Conservation (phyloP, 2,113 vertebrate genomes). For the Grantiella picta region DNA sequence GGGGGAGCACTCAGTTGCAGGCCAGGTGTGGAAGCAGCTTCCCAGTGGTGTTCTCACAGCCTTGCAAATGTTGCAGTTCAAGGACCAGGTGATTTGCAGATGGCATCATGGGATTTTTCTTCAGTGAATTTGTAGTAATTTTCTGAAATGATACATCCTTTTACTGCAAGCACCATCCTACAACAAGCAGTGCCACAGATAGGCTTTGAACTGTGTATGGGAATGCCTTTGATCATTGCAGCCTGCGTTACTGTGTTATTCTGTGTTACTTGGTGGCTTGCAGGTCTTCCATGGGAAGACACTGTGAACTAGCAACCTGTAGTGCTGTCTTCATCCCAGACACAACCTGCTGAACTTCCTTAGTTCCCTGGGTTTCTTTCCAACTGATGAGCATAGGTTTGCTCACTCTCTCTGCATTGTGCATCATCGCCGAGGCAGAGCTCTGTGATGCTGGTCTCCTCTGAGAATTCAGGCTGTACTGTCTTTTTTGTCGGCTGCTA, state of each 20-base stretch:
- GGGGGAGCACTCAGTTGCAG: accelerated
- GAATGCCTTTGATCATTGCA: not conserved
- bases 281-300: not conserved
- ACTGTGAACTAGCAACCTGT: not conserved
- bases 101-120: not conserved
- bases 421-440: not conserved
- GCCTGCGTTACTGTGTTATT: accelerated
- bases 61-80: not conserved
- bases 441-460: not conserved
- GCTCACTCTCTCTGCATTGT: not conserved
- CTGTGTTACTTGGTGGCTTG: not conserved
- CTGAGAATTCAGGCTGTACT: not conserved
- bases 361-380: not conserved
- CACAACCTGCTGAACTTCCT: not conserved
- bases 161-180: accelerated
- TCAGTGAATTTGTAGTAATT: not conserved
- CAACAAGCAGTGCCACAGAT: not conserved
- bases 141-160: not conserved
- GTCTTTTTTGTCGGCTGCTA: not conserved
- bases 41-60: not conserved
- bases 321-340: not conserved
- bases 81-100: not conserved
- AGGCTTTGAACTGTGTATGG: not conserved
- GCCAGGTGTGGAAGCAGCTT: not conserved
- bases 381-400: not conserved